phyloP scores from a whole-genome alignment of 2,888 invertebrate genomes.

The Callimorpha dominula region DNA sequence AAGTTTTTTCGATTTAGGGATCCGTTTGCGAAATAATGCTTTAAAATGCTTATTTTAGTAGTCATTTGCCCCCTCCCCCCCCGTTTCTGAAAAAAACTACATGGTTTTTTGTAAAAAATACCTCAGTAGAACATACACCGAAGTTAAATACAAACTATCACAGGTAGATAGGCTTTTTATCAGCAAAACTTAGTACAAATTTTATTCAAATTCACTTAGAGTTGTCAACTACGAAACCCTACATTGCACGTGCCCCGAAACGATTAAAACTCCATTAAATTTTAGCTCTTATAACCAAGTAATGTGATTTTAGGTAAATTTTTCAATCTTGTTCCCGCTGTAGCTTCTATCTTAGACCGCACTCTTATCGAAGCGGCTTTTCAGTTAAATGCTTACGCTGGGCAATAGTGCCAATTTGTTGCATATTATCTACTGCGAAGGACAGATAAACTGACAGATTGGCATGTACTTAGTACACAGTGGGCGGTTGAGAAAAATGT shows the following conservation, averaged over 20 bases:
- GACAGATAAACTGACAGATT: slow-evolving; percentile 72
- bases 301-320: background rate
- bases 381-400: slow-evolving; percentile 72
- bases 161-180: no score
- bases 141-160: no score
- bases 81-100: no score
- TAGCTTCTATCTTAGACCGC: slow-evolving; percentile 32
- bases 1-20: no score
- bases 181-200: no score
- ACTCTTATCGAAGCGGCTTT: slow-evolving; percentile 68
- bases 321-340: slow-evolving; percentile 11
- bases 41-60: no score
- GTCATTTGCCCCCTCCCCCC: no score
- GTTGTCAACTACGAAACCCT: background rate
- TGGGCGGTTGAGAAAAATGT: slow-evolving; percentile 61
- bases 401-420: slow-evolving; percentile 81
- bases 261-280: background rate
- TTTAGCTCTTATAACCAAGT: background rate
- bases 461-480: slow-evolving; percentile 67
- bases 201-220: no score
- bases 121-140: no score
- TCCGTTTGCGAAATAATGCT: no score
- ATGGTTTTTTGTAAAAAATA: no score
- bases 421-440: slow-evolving; percentile 71
- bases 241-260: background rate